Base-by-base conservation (phyloP, 2,113 vertebrate genomes). In the Rattus rattus region DNA sequence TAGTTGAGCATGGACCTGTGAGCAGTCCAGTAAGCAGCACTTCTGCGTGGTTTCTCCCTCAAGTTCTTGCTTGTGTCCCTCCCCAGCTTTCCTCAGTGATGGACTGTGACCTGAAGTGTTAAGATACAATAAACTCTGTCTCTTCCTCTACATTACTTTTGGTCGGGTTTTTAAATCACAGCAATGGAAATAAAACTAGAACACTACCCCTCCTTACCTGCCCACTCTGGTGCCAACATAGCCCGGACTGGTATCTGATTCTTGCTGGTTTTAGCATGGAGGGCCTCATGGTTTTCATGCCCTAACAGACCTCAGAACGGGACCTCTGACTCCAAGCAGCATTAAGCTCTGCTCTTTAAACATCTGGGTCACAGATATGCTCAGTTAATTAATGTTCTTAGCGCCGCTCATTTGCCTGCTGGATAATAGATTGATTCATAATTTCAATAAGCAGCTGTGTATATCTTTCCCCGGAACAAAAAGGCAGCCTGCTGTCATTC, bases 381-480 rank as follows among this genome's bases (percentile, higher is more conserved):
- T 97, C 96, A 61, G 97, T 98, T 98, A 98, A 98, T 98, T 98
- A 98, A 98, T 14, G 96, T 92, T 83, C 96, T 98, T 96, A 88
- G 97, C 24, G 6, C 97, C 96, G 84, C 94, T 96, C 97, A 86
- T 97, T 98, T 98, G 97, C 97, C 97, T 97, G 93, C 95, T 97
- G 83, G 98, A 97, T 98, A 98, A 98, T 97, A 81, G 97, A 88
- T 97, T 97, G 98, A 98, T 98, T 98, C 97, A 90, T 96, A 96
- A 98, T 98, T 98, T 96, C 97, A 98, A 92, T 96, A 97, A 98
- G 97, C 98, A 98, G 97, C 98, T 98, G 98, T 97, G 97, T 97
- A 85, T 96, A 67, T 97, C 98, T 97, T 97, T 96, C 88, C 97
- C 94, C 39, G 16, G 89, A 96, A 97, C 95, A 95, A 92, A 97